Evolutionary conservation across 2,113 vertebrate species (phyloP).

Genomic region (Ursus arctos): DNA sequence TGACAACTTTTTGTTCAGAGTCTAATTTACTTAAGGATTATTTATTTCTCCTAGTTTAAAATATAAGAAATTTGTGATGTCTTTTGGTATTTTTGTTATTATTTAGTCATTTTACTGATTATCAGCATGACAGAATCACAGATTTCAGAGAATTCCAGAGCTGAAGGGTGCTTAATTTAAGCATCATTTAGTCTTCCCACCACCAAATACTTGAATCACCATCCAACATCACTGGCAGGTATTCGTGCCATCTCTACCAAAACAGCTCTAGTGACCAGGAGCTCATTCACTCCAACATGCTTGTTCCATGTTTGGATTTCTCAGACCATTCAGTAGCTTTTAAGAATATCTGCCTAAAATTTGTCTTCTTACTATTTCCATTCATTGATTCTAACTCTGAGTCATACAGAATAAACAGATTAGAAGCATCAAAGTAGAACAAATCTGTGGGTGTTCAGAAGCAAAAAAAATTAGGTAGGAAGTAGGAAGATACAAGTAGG

Average conservation of each 20-base stretch:
- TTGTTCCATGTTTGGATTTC: neutral
- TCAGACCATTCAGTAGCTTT: neutral
- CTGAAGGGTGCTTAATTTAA: neutral
- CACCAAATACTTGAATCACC: neutral
- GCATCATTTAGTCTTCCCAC: neutral
- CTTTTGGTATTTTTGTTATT: neutral
- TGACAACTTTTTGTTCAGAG: neutral
- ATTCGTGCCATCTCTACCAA: neutral
- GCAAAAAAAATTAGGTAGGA: neutral
- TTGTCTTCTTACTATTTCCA: neutral
- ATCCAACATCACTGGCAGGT: neutral
- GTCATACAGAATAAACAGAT: neutral
- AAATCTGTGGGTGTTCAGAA: neutral
- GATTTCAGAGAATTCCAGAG: constrained; percentile 20
- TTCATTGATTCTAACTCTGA: constrained; percentile 34
- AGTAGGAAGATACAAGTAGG: neutral
- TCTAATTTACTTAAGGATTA: neutral
- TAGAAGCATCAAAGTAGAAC: neutral
- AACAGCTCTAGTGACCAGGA: neutral
- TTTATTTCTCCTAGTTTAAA: constrained; percentile 35
- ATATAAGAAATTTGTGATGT: neutral
- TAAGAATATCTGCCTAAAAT: constrained; percentile 39
- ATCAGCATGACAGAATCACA: neutral
- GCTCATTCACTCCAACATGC: neutral
- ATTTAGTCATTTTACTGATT: neutral